These are phyloP conservation scores for Lepidocyrtoides sp. DNA, from an alignment of 2,888 invertebrate species.

Conservation along the genomic window DNA sequence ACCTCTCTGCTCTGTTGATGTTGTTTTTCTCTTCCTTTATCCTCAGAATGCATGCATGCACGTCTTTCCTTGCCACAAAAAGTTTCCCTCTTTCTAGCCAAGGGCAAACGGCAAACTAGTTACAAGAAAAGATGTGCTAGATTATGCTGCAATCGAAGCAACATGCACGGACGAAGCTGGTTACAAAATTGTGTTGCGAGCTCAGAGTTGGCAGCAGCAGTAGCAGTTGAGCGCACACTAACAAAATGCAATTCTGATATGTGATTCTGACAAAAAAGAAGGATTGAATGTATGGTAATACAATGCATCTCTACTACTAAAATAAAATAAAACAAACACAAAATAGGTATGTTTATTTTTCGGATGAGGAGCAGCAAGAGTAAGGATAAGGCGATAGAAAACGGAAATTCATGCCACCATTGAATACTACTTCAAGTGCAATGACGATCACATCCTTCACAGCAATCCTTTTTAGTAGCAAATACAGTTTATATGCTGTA, in stretches of 20 bases:
- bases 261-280: slow-evolving; percentile 4
- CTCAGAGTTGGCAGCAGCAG: neutral
- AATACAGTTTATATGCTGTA: slow-evolving; percentile 7
- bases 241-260: slow-evolving; percentile 29
- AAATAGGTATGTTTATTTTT: slow-evolving; percentile 32
- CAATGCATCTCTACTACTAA: neutral
- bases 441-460: no score
- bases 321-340: neutral
- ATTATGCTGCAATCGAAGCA: neutral
- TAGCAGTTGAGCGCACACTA: no score
- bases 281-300: neutral
- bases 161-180: slow-evolving; percentile 3
- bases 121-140: neutral
- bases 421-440: neutral
- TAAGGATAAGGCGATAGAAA: slow-evolving; percentile 6
- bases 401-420: slow-evolving; percentile 37
- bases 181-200: neutral
- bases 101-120: slow-evolving; percentile 37
- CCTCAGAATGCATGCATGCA: neutral
- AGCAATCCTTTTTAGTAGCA: no score
- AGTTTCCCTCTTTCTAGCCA: neutral
- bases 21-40: neutral
- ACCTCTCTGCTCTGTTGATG: neutral
- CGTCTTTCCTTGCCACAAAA: neutral
- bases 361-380: neutral